Evolutionary conservation across 2,113 vertebrate species (phyloP), one percentile per base, ranked within the genome.

Genomic region (Heterotis niloticus): DNA sequence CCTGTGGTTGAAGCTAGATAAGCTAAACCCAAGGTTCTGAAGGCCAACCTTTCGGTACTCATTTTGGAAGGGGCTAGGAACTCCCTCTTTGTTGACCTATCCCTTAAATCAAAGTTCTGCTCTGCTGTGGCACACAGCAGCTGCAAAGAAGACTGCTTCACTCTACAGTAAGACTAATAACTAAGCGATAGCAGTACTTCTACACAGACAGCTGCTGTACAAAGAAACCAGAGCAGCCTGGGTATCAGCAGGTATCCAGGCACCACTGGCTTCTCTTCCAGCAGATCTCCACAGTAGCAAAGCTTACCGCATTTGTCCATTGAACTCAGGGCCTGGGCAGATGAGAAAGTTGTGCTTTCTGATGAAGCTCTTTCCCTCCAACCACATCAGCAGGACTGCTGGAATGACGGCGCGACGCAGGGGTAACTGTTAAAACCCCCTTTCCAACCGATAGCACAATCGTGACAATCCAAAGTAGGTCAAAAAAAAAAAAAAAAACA

Each of bases 401-500:
- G 64, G 65, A n/a, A 60, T 54, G 52, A 26, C 26, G 57, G n/a
- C 62, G 56, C 44, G 24, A 26, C 16, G 67, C 23, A 54, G 54
- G 70, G 34, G 34, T 44, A 44, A 7, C 3, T 44, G 34, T 44
- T 4, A 44, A 44, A 44, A 44, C 34, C 34, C 7, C n/a, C n/a
- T n/a, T n/a, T n/a, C n/a, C n/a, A 7, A 4, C 34, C 34, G 34
- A 44, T 4, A 44, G 34, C 34, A 4, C 34, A 7, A 44, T 44
- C 34, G 3, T 44, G 34, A 44, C 34, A 24, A 5, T 14, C 23
- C 71, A 24, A 81, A 77, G 26, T 91, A 90, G 90, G 90, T 88
- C 89, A 83, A 28, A 60, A 64, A 86, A 78, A 85, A 88, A 87
- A 89, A 87, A 88, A 90, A 88, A 88, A 87, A 57, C 18, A 10